phyloP scores from a whole-genome alignment of 2,797 vertebrate genomes.

The Danio aesculapii region DNA sequence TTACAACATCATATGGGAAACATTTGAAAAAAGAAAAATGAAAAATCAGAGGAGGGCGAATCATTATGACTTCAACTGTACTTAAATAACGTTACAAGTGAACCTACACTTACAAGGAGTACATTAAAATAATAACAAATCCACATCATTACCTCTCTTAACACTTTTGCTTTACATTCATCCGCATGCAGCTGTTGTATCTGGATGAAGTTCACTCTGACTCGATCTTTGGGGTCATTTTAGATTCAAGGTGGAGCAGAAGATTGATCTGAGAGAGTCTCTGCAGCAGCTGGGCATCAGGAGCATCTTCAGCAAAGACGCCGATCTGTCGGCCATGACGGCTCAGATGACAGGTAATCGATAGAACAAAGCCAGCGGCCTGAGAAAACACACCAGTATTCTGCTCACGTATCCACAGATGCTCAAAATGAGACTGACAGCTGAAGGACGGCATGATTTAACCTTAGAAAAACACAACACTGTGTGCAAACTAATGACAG shows the following conservation, averaged over 20 bases:
- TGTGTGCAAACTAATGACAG: no score
- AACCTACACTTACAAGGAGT: no score
- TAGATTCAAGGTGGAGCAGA: constrained; percentile 96
- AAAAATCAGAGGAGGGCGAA: no score
- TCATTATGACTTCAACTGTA: no score
- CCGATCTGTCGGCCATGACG: constrained; percentile 94
- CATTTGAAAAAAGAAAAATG: no score
- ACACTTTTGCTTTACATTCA: background rate
- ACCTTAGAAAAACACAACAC: background rate
- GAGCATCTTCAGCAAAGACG: constrained; percentile 87
- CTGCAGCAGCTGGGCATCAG: constrained; percentile 91
- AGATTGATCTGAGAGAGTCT: constrained; percentile 88
- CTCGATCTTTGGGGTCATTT: background rate
- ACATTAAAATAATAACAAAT: no score
- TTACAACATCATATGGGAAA: no score
- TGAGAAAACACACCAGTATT: background rate
- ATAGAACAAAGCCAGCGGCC: background rate
- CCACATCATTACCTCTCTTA: background rate
- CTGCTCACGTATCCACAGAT: constrained; percentile 12
- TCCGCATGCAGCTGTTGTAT: background rate
- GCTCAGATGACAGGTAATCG: constrained; percentile 75
- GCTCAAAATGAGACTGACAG: constrained; percentile 23
- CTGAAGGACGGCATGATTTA: constrained; percentile 76
- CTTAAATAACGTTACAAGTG: no score
- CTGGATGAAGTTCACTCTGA: background rate